Conservation (phyloP, 92 coral and sea anemone species). For the Palythoa caribaeorum region DNA sequence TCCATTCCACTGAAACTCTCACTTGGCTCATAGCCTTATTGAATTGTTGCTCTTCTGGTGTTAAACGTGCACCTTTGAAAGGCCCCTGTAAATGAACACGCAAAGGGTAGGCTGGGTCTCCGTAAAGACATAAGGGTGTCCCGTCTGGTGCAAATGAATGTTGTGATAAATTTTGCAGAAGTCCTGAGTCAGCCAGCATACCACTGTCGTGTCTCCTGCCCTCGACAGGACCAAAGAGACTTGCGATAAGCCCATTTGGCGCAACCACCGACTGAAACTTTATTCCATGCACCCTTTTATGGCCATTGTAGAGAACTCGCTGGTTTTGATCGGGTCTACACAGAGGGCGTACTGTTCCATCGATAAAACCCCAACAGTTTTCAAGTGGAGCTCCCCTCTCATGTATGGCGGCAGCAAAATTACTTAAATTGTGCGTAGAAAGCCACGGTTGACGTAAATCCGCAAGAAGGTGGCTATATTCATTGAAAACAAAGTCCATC, state of each 20-base stretch:
- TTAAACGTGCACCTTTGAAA: constrained; percentile 15
- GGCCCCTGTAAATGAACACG: constrained; percentile 44
- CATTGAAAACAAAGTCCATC: constrained; percentile 52
- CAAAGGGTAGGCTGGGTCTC: constrained; percentile 52
- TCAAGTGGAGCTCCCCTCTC: constrained; percentile 50
- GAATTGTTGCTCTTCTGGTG: constrained; percentile 35
- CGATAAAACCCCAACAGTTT: constrained; percentile 66
- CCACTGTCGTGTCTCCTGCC: constrained; percentile 15
- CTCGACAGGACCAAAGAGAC: constrained; percentile 4
- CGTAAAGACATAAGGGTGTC: constrained; percentile 52
- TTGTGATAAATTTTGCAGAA: background rate
- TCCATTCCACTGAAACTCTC: constrained; percentile 47
- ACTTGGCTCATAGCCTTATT: constrained; percentile 47
- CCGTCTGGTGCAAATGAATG: constrained; percentile 20
- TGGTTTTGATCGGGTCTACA: constrained; percentile 58
- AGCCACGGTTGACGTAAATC: constrained; percentile 58
- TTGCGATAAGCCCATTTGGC: constrained; percentile 11
- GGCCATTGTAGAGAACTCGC: constrained; percentile 60
- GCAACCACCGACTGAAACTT: constrained; percentile 3
- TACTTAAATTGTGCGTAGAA: constrained; percentile 43
- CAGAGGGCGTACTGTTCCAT: constrained; percentile 63
- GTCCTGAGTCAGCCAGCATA: constrained; percentile 12
- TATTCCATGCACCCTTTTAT: constrained; percentile 40
- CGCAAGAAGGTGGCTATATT: constrained; percentile 47
- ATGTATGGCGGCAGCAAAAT: constrained; percentile 39